Conservation (phyloP, 2,113 vertebrate genomes). For the Monarcha castaneiventris region DNA sequence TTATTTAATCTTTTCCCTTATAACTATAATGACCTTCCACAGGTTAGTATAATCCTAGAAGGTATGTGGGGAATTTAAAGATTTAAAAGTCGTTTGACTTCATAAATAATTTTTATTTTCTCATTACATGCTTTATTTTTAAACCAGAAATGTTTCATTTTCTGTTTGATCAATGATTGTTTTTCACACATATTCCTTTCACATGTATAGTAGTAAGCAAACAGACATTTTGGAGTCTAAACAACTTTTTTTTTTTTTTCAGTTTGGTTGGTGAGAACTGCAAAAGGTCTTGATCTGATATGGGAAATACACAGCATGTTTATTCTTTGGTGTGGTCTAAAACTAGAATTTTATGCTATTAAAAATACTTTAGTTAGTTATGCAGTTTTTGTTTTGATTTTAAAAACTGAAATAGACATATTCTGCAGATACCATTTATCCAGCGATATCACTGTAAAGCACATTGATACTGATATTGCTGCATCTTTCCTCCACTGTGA, state of each 20-base stretch:
- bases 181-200: background rate
- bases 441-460: background rate
- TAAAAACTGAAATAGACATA: background rate
- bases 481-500: background rate
- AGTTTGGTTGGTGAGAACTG: background rate
- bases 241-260: background rate
- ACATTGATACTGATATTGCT: background rate
- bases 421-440: background rate
- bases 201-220: background rate
- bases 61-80: constrained; percentile 66
- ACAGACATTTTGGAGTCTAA: background rate
- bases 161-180: background rate
- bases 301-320: background rate
- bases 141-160: background rate
- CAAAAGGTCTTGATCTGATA: background rate
- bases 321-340: background rate
- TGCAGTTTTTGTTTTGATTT: background rate
- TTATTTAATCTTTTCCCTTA: constrained; percentile 70
- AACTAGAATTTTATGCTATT: background rate
- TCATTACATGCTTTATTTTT: constrained; percentile 11
- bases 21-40: constrained; percentile 71
- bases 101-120: constrained; percentile 69
- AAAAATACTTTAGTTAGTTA: background rate
- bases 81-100: constrained; percentile 70
- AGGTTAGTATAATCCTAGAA: constrained; percentile 71